A percentile compares a stretch with the other conserved stretches of the same genome.
Evolutionary conservation across 2,888 invertebrate genomes (phyloP).

Genomic region (Spodoptera exigua): DNA sequence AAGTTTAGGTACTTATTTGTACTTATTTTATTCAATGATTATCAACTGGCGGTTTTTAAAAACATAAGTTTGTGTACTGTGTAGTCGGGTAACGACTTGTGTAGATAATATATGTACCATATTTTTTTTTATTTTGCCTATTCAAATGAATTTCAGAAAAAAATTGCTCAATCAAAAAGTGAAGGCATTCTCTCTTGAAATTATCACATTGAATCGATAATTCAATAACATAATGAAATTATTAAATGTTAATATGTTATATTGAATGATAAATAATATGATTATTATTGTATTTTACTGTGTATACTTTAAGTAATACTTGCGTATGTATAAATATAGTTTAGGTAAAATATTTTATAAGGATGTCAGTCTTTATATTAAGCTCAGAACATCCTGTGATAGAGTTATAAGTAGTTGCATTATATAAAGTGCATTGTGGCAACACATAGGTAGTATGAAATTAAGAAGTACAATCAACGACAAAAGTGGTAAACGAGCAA

Average conservation of each 20-base stretch:
- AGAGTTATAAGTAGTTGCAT: conserved; percentile 51
- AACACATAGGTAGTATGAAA: conserved; percentile 12
- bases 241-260: conserved; percentile 38
- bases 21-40: conserved; percentile 16
- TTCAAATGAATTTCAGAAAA: conserved; percentile 8
- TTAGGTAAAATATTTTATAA: conserved; percentile 45
- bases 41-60: neutral
- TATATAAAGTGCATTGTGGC: conserved; percentile 28
- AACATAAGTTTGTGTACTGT: too few species aligned
- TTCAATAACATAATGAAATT: conserved; percentile 40
- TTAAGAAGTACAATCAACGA: conserved; percentile 15
- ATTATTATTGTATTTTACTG: conserved; percentile 26
- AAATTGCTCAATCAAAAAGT: conserved; percentile 53
- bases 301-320: conserved; percentile 1
- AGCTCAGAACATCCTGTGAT: conserved; percentile 83
- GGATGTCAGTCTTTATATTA: conserved; percentile 50
- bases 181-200: conserved; percentile 31
- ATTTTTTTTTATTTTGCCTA: conserved; percentile 6
- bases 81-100: conserved; percentile 29
- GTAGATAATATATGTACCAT: conserved; percentile 1
- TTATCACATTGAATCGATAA: conserved; percentile 29
- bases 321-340: conserved; percentile 28
- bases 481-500: neutral
- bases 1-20: conserved; percentile 9
- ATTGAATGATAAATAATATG: conserved; percentile 1